phyloP scores from a whole-genome alignment of 2,888 invertebrate species.

The Lepidochrysops patricia region DNA sequence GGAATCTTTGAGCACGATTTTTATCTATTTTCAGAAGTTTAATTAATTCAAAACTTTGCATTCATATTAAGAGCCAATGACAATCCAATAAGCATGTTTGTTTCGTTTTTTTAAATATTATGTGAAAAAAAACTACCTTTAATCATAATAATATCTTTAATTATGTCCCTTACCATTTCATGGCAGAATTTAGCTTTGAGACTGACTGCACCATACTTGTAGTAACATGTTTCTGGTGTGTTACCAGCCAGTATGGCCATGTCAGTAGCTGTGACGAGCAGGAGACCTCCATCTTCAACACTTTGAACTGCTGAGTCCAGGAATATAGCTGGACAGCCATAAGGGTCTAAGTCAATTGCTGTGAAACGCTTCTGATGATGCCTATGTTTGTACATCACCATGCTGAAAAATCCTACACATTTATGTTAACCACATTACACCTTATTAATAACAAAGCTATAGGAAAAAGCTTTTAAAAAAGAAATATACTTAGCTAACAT shows the following conservation, averaged over 20 bases:
- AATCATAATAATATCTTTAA: too few species aligned
- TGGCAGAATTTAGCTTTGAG: slow-evolving; percentile 91
- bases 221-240: slow-evolving; percentile 92
- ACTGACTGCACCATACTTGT: slow-evolving; percentile 94
- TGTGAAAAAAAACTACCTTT: too few species aligned
- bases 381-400: slow-evolving; percentile 88
- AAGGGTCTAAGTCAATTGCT: slow-evolving; percentile 96
- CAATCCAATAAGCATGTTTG: too few species aligned
- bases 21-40: too few species aligned
- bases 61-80: too few species aligned
- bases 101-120: background rate
- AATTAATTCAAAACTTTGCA: too few species aligned
- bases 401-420: slow-evolving; percentile 63
- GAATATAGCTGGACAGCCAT: slow-evolving; percentile 95
- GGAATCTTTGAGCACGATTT: too few species aligned
- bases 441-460: background rate
- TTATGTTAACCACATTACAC: too few species aligned
- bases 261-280: slow-evolving; percentile 97
- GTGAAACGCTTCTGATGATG: slow-evolving; percentile 81
- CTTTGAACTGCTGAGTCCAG: slow-evolving; percentile 91
- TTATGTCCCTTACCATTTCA: slow-evolving; percentile 88
- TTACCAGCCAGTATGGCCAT: slow-evolving; percentile 97
- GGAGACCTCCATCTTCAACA: slow-evolving; percentile 85
- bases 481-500: too few species aligned
- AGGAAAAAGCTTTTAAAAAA: too few species aligned